Evolutionary conservation across 2,797 vertebrate genomes (phyloP).

Genomic region (Enteromius paludinosus): DNA sequence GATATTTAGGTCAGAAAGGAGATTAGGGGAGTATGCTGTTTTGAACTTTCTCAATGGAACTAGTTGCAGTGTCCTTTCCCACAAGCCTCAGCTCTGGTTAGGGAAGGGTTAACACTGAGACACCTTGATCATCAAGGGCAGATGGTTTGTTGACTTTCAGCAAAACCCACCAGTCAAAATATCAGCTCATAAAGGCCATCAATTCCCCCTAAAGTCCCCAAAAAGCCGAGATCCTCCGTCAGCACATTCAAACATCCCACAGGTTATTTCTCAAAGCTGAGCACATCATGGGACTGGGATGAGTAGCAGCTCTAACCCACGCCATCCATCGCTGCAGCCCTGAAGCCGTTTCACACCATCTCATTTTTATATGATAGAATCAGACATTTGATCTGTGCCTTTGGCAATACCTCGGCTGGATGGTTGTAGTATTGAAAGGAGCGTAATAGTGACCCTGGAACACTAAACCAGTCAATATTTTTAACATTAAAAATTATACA

Average conservation of each 20-base stretch:
- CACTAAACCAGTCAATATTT: too few species aligned
- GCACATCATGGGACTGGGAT: slow-evolving; percentile 68
- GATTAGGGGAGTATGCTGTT: not conserved
- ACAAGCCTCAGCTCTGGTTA: not conserved
- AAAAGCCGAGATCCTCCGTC: slow-evolving; percentile 48
- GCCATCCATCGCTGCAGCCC: slow-evolving; percentile 47
- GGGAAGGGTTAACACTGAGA: not conserved
- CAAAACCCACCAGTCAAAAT: slow-evolving; percentile 57
- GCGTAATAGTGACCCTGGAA: not conserved
- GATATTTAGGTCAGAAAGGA: not conserved
- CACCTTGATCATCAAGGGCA: slow-evolving; percentile 11
- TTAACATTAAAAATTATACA: too few species aligned
- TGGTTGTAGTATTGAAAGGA: not conserved
- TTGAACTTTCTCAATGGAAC: not conserved
- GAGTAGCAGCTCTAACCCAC: slow-evolving; percentile 56
- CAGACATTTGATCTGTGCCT: not conserved
- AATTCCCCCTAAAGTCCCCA: slow-evolving; percentile 36
- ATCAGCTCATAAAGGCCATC: slow-evolving; percentile 36
- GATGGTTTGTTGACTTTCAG: slow-evolving; percentile 56
- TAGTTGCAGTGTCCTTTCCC: not conserved
- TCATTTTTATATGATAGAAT: too few species aligned
- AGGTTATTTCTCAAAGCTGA: slow-evolving; percentile 68
- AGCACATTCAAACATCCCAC: slow-evolving; percentile 44
- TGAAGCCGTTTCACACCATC: too few species aligned
- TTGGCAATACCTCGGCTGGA: not conserved